Evolutionary conservation across 1,140 invertebrate species (phyloP).

Genomic region (Anastrepha ludens): DNA sequence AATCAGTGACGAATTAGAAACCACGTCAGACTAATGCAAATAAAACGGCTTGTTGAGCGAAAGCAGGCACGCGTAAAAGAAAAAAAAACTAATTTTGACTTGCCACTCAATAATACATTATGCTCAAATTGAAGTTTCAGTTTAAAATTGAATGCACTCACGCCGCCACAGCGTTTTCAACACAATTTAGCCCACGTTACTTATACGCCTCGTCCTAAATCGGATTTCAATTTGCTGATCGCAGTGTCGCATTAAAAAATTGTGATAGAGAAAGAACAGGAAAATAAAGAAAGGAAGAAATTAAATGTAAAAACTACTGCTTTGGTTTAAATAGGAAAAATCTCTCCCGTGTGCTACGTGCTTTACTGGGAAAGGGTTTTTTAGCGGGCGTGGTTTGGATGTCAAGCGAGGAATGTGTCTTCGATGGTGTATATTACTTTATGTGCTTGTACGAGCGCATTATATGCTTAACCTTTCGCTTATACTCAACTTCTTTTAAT

Average conservation of each 20-base stretch:
- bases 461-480: background rate
- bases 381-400: background rate
- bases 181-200: background rate
- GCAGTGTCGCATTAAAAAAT: background rate
- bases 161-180: background rate
- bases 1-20: background rate
- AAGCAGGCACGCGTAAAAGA: too few relatives aligned
- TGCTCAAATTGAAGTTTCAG: background rate
- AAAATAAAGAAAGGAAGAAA: background rate
- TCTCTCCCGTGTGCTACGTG: background rate
- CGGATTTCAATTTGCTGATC: background rate
- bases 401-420: background rate
- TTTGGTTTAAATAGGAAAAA: background rate
- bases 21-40: background rate
- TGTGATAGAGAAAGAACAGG: background rate
- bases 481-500: background rate
- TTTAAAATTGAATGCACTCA: background rate
- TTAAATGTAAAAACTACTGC: background rate
- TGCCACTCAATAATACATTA: background rate
- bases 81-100: background rate
- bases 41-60: background rate
- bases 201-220: background rate
- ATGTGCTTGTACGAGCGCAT: background rate
- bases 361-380: background rate
- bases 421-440: background rate